phyloP scores from a whole-genome alignment of 2,797 vertebrate genomes.

The Podarcis siculus region DNA sequence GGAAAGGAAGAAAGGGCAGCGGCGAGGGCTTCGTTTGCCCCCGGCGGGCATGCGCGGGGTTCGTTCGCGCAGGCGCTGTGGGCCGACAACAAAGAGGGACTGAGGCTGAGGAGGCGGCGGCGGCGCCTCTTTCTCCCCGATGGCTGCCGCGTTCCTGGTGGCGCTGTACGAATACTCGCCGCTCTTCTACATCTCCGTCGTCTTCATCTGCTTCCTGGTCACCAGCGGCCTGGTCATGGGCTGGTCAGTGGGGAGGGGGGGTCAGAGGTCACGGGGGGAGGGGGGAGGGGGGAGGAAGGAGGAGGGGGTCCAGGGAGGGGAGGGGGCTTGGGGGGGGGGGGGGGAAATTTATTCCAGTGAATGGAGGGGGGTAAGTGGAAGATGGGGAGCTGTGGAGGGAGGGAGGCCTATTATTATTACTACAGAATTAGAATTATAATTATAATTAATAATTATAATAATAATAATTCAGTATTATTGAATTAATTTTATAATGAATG shows the following conservation, averaged over 20 bases:
- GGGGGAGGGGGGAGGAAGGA: neutral
- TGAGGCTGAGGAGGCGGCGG: neutral
- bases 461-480: too few relatives aligned
- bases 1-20: neutral
- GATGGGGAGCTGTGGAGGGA: neutral
- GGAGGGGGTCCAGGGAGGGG: neutral
- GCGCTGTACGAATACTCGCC: constrained; percentile 93
- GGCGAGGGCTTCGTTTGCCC: neutral
- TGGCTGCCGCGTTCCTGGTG: constrained; percentile 89
- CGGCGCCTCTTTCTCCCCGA: constrained; percentile 45
- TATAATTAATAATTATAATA: too few relatives aligned
- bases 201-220: constrained; percentile 91
- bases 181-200: constrained; percentile 89
- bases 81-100: neutral
- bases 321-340: neutral
- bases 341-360: neutral
- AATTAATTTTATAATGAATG: too few relatives aligned
- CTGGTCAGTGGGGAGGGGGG: constrained; percentile 81
- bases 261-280: neutral
- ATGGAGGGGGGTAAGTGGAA: neutral
- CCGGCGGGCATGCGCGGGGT: neutral
- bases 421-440: too few relatives aligned
- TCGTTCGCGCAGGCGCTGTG: neutral
- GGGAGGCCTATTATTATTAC: too few relatives aligned
- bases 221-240: constrained; percentile 91